phyloP scores from a whole-genome alignment of 1,140 invertebrate genomes.

The Eriocheir sinensis region DNA sequence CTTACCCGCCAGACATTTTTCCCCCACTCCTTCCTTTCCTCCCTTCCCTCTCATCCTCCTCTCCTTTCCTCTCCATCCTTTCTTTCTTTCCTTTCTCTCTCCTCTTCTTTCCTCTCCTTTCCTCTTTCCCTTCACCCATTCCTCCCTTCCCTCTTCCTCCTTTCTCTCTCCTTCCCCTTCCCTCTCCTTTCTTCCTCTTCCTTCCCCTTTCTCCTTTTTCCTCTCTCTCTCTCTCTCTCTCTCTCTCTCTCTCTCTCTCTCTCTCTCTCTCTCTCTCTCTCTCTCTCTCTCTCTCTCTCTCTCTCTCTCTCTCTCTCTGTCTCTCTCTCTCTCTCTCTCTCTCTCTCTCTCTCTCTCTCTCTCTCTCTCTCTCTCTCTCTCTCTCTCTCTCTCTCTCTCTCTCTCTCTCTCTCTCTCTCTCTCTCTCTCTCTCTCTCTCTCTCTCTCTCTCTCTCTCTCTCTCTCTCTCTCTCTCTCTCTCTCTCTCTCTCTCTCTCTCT shows the following conservation, averaged over 20 bases:
- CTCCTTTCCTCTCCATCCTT: background rate
- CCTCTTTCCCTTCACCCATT: background rate
- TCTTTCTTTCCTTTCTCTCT: background rate
- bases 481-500: background rate
- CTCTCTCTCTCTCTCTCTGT: background rate
- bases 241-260: too few relatives aligned
- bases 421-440: background rate
- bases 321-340: conserved; percentile 7
- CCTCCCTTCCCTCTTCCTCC: background rate
- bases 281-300: background rate
- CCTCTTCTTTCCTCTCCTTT: background rate
- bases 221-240: too few relatives aligned
- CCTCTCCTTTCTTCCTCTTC: too few relatives aligned
- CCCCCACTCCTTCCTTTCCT: background rate
- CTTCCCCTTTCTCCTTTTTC: too few relatives aligned
- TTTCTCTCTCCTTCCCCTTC: too few relatives aligned
- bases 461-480: background rate
- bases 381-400: background rate
- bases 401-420: background rate
- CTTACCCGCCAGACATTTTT: too few relatives aligned
- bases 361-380: background rate
- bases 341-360: background rate
- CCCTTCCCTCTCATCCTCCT: background rate
- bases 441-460: background rate
- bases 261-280: background rate